Conservation (phyloP, 2,113 vertebrate genomes). For the Machaerirhynchus nigripectus region DNA sequence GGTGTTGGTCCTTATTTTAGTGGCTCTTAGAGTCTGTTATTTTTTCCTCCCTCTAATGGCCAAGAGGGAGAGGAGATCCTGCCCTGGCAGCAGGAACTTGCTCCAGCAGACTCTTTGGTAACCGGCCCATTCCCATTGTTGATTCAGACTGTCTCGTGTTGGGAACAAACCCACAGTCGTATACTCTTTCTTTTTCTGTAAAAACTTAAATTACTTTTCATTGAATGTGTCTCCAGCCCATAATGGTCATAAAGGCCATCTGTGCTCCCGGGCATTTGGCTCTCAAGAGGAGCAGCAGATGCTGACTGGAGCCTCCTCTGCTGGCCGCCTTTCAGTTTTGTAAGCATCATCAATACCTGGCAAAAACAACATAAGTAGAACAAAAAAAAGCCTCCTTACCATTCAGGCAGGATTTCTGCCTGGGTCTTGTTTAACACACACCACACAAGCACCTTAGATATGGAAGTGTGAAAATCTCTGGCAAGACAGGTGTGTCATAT, state of each 20-base stretch:
- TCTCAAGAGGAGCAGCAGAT: not conserved
- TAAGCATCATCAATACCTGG: not conserved
- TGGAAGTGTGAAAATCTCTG: not conserved
- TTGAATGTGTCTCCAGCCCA: conserved; percentile 42
- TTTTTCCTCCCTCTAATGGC: conserved; percentile 67
- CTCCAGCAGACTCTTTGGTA: conserved; percentile 68
- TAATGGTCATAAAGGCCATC: conserved; percentile 42
- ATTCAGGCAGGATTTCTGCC: not conserved
- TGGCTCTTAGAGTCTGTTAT: conserved; percentile 63
- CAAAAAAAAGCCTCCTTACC: not conserved
- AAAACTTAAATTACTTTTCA: conserved; percentile 61
- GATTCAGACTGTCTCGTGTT: conserved; percentile 69
- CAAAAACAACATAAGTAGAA: not conserved
- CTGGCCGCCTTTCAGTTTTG: not conserved
- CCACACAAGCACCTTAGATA: not conserved
- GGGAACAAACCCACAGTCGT: conserved; percentile 65
- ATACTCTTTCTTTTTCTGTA: conserved; percentile 31
- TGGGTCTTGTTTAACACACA: not conserved
- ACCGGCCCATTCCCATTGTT: conserved; percentile 62
- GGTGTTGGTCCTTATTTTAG: conserved; percentile 65
- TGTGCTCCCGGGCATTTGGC: not conserved
- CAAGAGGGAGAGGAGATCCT: conserved; percentile 64
- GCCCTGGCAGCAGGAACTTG: conserved; percentile 43
- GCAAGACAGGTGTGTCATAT: not conserved
- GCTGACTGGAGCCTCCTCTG: not conserved